phyloP scores from a whole-genome alignment of 1,140 invertebrate species.

The Chrysoperla carnea region DNA sequence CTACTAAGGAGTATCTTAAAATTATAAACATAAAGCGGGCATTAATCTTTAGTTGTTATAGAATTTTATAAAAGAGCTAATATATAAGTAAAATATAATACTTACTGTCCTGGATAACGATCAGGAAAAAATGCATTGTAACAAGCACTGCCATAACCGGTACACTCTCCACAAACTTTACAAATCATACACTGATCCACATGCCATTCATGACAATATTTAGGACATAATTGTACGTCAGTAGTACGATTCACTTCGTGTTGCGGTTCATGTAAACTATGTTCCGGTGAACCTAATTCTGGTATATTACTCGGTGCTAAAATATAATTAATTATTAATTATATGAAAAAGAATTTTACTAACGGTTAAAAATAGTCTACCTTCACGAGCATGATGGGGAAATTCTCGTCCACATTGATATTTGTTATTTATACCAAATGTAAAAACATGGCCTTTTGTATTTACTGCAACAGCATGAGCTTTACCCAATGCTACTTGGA shows the following conservation, averaged over 20 bases:
- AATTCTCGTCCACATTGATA: slow-evolving; percentile 92
- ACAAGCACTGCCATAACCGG: slow-evolving; percentile 77
- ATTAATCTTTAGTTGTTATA: too few relatives aligned
- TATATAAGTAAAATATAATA: slow-evolving; percentile 16
- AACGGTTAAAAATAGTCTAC: slow-evolving; percentile 4
- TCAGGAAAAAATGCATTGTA: slow-evolving; percentile 60
- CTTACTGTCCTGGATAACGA: slow-evolving; percentile 73
- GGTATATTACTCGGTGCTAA: too few relatives aligned
- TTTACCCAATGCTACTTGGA: slow-evolving; percentile 81
- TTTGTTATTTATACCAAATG: slow-evolving; percentile 95
- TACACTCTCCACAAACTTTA: slow-evolving; percentile 82
- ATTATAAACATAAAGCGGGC: too few relatives aligned
- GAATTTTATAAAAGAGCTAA: too few relatives aligned
- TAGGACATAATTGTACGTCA: slow-evolving; percentile 43
- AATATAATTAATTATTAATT: slow-evolving; percentile 1
- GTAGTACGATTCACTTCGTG: slow-evolving; percentile 11
- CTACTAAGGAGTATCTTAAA: too few relatives aligned
- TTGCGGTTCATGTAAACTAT: too few relatives aligned
- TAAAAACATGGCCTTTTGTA: slow-evolving; percentile 79
- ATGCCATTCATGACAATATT: slow-evolving; percentile 58
- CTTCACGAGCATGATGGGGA: slow-evolving; percentile 42
- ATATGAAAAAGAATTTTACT: background rate
- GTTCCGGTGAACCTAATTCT: too few relatives aligned
- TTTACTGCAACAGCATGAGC: slow-evolving; percentile 83
- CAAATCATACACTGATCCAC: slow-evolving; percentile 78